Conservation (phyloP, 2,888 invertebrate species). For the Frankliniella fusca region DNA sequence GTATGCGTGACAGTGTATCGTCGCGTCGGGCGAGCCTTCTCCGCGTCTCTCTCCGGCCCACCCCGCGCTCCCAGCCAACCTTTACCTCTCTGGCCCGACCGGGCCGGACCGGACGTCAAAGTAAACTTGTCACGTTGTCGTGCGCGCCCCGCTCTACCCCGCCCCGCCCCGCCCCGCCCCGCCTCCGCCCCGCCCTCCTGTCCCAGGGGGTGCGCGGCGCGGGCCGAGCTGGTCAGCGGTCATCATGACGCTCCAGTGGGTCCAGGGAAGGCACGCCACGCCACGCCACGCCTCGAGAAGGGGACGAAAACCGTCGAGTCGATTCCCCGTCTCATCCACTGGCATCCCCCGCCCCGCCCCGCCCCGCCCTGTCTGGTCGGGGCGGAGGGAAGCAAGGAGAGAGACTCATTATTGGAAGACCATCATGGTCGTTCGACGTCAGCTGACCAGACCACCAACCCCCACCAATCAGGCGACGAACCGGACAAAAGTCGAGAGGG, state of each 20-base stretch:
- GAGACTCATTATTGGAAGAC: too few relatives aligned
- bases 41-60: neutral
- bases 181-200: neutral
- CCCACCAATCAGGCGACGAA: neutral
- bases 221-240: neutral
- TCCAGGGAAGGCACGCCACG: neutral
- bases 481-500: neutral
- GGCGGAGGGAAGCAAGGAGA: neutral
- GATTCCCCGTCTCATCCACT: neutral
- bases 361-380: neutral
- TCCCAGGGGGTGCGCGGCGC: neutral
- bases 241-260: neutral
- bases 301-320: too few relatives aligned
- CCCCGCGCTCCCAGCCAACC: neutral
- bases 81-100: neutral
- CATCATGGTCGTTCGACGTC: neutral
- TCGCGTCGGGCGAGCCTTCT: too few relatives aligned
- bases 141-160: neutral
- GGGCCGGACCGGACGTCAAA: neutral
- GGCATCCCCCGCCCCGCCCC: neutral
- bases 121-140: neutral
- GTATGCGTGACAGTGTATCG: too few relatives aligned
- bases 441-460: neutral
- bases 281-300: too few relatives aligned
- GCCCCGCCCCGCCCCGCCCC: too few relatives aligned